These are phyloP conservation scores for Vultur gryphus DNA, from an alignment of 2,797 vertebrate species.

Conservation along the genomic window DNA sequence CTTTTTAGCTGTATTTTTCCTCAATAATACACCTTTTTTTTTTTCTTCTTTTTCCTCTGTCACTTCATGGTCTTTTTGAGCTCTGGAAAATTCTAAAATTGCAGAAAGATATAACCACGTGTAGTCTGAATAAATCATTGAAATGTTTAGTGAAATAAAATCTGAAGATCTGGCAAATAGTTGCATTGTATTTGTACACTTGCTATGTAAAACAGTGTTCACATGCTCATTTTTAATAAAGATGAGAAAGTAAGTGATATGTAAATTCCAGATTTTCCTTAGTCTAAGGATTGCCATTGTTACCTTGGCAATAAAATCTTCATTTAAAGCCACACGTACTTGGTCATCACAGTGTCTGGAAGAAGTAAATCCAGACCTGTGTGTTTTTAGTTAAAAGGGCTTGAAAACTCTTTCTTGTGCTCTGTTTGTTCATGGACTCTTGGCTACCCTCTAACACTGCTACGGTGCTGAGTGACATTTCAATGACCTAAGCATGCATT, in stretches of 20 bases:
- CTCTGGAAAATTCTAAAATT: not conserved
- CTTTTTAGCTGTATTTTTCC: not conserved
- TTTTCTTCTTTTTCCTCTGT: not conserved
- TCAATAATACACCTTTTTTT: not conserved
- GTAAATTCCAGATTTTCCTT: not conserved
- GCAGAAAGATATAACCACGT: not conserved
- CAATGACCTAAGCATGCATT: not conserved
- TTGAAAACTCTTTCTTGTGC: not conserved
- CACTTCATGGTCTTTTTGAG: not conserved
- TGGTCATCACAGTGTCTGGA: not conserved
- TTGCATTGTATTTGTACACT: not conserved
- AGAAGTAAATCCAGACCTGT: not conserved
- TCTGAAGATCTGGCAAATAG: not conserved
- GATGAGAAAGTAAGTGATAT: not conserved
- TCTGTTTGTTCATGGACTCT: not conserved
- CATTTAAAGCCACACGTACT: not conserved
- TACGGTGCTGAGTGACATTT: not conserved
- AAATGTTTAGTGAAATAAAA: not conserved
- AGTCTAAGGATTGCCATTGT: not conserved
- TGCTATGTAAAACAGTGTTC: not conserved
- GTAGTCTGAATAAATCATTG: not conserved
- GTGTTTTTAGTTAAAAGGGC: not conserved
- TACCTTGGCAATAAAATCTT: not conserved
- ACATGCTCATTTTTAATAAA: not conserved
- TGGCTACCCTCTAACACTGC: not conserved